Evolutionary conservation across 2,797 vertebrate genomes (phyloP).

Genomic region (Hypotaenidia okinawae): DNA sequence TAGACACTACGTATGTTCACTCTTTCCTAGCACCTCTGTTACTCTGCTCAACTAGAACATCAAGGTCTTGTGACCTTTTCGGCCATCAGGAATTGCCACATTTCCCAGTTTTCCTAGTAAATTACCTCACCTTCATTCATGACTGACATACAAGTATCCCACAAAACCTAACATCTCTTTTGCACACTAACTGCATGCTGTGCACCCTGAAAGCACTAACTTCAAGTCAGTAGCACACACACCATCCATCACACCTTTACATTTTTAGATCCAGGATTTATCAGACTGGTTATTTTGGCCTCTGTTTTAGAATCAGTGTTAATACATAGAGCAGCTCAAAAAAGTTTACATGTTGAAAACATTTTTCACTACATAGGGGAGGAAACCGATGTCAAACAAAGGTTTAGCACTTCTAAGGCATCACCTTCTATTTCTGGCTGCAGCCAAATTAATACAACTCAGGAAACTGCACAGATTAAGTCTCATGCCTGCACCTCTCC

Average conservation of each 20-base stretch:
- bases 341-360: not conserved
- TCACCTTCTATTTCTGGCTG: not conserved
- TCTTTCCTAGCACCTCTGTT: not conserved
- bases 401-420: not conserved
- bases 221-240: not conserved
- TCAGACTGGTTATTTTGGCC: not conserved
- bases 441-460: not conserved
- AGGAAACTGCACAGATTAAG: not conserved
- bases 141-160: not conserved
- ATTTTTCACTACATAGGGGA: not conserved
- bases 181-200: not conserved
- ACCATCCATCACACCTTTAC: not conserved
- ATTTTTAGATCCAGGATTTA: not conserved
- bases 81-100: not conserved
- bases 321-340: not conserved
- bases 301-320: not conserved
- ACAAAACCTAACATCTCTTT: not conserved
- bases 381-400: not conserved
- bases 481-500: not conserved
- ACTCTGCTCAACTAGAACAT: not conserved
- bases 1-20: rapidly evolving
- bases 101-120: not conserved
- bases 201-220: not conserved
- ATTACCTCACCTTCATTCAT: not conserved
- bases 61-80: not conserved